Conservation (phyloP, 2,888 invertebrate genomes). For the Aphodius granarius region DNA sequence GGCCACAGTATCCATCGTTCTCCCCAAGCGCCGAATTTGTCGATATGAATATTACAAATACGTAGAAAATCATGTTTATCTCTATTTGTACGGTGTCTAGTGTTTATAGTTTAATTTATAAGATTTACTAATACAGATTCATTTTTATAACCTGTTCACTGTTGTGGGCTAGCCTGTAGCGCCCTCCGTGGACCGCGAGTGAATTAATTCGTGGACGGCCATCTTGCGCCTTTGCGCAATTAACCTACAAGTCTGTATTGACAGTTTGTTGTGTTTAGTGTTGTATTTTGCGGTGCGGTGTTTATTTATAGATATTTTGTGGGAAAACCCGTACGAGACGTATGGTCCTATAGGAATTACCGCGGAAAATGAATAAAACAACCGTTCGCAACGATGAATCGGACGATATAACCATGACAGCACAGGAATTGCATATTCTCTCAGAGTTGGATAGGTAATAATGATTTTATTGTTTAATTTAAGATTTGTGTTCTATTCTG, state of each 20-base stretch:
- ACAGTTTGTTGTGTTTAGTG: neutral
- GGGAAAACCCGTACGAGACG: neutral
- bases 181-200: neutral
- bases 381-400: constrained; percentile 42
- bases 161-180: too few relatives aligned
- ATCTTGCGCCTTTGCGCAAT: neutral
- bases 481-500: too few relatives aligned
- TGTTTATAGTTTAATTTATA: neutral
- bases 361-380: constrained; percentile 46
- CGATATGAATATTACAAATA: constrained; percentile 14
- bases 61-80: constrained; percentile 13
- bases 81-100: constrained; percentile 9
- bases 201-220: neutral
- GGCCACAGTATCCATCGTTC: constrained; percentile 21
- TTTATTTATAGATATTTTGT: neutral
- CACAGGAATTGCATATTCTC: constrained; percentile 82
- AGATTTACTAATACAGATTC: neutral
- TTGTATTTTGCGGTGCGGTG: neutral
- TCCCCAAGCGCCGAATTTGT: constrained; percentile 15
- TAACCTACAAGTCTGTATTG: neutral
- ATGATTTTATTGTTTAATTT: neutral
- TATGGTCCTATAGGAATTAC: constrained; percentile 10
- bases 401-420: constrained; percentile 60
- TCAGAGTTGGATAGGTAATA: constrained; percentile 83
- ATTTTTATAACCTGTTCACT: constrained; percentile 15